Base-by-base conservation (phyloP, 2,113 vertebrate genomes). In the Nibea coibor region DNA sequence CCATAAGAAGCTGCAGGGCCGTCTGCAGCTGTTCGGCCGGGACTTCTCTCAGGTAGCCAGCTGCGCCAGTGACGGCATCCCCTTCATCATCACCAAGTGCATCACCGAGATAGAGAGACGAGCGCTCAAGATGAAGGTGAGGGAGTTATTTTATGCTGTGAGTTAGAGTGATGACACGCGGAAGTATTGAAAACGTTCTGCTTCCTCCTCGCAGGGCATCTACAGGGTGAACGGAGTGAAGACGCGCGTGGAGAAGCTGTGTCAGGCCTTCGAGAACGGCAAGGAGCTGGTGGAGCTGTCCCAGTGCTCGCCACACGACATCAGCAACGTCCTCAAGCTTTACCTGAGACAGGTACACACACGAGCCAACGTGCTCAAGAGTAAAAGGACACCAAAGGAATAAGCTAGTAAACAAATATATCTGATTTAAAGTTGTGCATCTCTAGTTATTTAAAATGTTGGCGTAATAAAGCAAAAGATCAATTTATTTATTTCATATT, bases 301-400 rank as follows among this genome's bases (percentile, higher is more conserved):
- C 0, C 98, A 99, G 89, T 97, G 97, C 48, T 97, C 96, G 0
- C 97, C 97, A 0, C 98, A 99, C 0, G 98, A 99, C 86, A 97
- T 99, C 87, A 98, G 98, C 96, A 99, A 99, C 0, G 97, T 99
- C 51, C 91, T 99, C 85, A 99, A 99, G 77, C 98, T 99, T 64
- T 99, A 99, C 93, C 96, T 99, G 91, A 93, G 98, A 54, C 98
- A 99, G 97, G 98, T 98, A 53, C 72, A 45, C 0, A 12, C 17
- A 53, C 3, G 10, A 26, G 48, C 15, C 9, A 42, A 11, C 8
- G 31, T 12, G 16, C 2, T 9, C 10, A 19, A 22, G 51, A 26
- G 51, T 57, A 26, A 43, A 71, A 71, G 10, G 35, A 35, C 35
- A 35, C 35, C 31, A 35, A 35, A 35, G 31, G 31, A 35, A 35